phyloP scores from a whole-genome alignment of 2,888 invertebrate species.

The Salticus scenicus region DNA sequence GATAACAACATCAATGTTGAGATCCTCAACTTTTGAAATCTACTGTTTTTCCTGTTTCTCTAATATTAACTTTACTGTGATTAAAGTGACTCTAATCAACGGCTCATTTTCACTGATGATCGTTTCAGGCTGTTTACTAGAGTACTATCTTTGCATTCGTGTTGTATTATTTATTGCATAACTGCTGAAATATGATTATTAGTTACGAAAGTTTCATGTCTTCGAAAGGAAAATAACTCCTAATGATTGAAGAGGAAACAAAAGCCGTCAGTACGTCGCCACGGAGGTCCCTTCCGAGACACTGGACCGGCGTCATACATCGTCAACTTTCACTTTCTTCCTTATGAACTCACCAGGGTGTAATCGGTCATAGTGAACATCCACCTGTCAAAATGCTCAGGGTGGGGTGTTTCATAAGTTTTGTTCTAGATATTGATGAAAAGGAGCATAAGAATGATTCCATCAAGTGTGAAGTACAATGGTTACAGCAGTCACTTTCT shows the following conservation, averaged over 20 bases:
- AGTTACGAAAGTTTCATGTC: background rate
- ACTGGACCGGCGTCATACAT: background rate
- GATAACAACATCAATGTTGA: too few species aligned
- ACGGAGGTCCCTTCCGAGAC: background rate
- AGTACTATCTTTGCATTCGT: too few species aligned
- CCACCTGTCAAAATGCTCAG: background rate
- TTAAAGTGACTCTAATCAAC: too few species aligned
- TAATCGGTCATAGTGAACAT: background rate
- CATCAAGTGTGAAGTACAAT: too few species aligned
- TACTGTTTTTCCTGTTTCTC: too few species aligned
- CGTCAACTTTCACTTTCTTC: background rate
- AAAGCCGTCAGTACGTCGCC: background rate
- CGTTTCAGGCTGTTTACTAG: too few species aligned
- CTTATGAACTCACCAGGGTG: background rate
- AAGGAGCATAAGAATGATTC: too few species aligned
- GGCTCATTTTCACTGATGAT: too few species aligned
- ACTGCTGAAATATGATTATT: background rate
- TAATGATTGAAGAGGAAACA: constrained; percentile 2
- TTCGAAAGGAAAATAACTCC: background rate
- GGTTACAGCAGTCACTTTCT: too few species aligned
- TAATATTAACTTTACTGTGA: too few species aligned
- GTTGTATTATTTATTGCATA: too few species aligned
- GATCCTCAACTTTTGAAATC: too few species aligned
- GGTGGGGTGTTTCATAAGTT: background rate
- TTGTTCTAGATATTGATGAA: background rate